Evolutionary conservation across 2,888 invertebrate species (phyloP).

Genomic region (Philereme vetulata): DNA sequence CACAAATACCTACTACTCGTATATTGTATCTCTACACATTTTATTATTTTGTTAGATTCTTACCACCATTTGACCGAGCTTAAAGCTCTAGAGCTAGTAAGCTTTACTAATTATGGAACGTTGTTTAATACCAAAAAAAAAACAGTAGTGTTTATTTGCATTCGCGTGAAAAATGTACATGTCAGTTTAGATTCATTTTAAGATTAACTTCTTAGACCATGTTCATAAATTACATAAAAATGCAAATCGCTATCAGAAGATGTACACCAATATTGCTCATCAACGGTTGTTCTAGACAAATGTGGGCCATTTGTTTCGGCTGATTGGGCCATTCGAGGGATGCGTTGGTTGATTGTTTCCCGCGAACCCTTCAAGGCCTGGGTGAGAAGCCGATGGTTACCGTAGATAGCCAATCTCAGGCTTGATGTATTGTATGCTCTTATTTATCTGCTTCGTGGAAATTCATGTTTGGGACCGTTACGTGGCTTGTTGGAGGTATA

Average conservation of each 20-base stretch:
- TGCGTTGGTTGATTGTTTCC: constrained; percentile 77
- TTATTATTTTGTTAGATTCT: too few relatives aligned
- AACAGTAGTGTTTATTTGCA: constrained; percentile 2
- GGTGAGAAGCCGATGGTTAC: constrained; percentile 62
- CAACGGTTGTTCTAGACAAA: constrained; percentile 54
- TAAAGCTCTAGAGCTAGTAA: too few relatives aligned
- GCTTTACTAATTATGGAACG: too few relatives aligned
- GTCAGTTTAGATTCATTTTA: constrained; percentile 10
- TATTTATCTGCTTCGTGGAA: constrained; percentile 35
- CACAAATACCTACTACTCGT: too few relatives aligned
- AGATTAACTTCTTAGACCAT: constrained; percentile 11
- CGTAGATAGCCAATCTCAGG: constrained; percentile 64
- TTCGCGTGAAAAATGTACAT: constrained; percentile 18
- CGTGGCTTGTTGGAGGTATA: constrained; percentile 2
- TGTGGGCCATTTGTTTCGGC: constrained; percentile 70
- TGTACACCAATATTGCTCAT: constrained; percentile 40
- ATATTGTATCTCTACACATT: too few relatives aligned
- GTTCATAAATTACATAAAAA: constrained; percentile 13
- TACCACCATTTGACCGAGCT: too few relatives aligned
- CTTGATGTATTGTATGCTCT: constrained; percentile 47
- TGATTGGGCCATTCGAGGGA: constrained; percentile 74
- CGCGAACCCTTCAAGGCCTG: constrained; percentile 65
- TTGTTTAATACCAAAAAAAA: not conserved
- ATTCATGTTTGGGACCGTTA: constrained; percentile 15
- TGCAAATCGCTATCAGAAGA: constrained; percentile 25